Conservation (phyloP, 2,888 invertebrate genomes). For the Chymomyza procnemis region DNA sequence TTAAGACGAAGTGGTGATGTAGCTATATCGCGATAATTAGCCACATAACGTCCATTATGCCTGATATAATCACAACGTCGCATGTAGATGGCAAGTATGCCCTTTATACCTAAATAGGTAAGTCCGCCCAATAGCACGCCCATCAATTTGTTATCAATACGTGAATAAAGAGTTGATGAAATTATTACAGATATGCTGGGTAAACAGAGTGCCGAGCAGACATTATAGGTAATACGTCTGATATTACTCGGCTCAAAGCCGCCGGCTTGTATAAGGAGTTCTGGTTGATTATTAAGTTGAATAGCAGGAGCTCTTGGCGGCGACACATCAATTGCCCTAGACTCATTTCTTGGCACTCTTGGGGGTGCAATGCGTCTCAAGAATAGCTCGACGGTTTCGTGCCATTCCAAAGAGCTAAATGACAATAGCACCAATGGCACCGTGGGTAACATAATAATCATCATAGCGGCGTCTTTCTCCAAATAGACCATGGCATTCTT, state of each 20-base stretch:
- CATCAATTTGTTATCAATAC: constrained; percentile 20
- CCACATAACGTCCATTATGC: constrained; percentile 32
- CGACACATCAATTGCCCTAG: constrained; percentile 21
- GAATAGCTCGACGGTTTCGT: constrained; percentile 36
- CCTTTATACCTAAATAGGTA: constrained; percentile 50
- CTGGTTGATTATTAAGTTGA: constrained; percentile 9
- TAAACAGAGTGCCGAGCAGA: constrained; percentile 44
- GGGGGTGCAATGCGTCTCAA: constrained; percentile 32
- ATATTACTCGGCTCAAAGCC: constrained; percentile 19
- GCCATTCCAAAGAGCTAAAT: constrained; percentile 43
- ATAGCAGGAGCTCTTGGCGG: constrained; percentile 60
- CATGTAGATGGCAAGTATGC: constrained; percentile 40
- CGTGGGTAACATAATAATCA: constrained; percentile 49
- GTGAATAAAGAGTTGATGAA: constrained; percentile 33
- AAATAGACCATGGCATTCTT: constrained; percentile 34
- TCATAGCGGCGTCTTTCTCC: constrained; percentile 39
- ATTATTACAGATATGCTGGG: constrained; percentile 48
- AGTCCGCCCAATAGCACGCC: constrained; percentile 46
- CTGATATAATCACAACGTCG: constrained; percentile 39
- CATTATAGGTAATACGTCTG: constrained; percentile 32
- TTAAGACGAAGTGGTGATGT: too few species aligned
- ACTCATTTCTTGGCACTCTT: constrained; percentile 18
- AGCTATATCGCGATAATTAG: constrained; percentile 25
- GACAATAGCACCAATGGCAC: constrained; percentile 43
- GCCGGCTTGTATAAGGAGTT: constrained; percentile 24